A percentile compares a stretch with the other conserved stretches of the same genome.
phyloP scores from a whole-genome alignment of 2,113 vertebrate genomes.

The Erpornis zantholeuca region DNA sequence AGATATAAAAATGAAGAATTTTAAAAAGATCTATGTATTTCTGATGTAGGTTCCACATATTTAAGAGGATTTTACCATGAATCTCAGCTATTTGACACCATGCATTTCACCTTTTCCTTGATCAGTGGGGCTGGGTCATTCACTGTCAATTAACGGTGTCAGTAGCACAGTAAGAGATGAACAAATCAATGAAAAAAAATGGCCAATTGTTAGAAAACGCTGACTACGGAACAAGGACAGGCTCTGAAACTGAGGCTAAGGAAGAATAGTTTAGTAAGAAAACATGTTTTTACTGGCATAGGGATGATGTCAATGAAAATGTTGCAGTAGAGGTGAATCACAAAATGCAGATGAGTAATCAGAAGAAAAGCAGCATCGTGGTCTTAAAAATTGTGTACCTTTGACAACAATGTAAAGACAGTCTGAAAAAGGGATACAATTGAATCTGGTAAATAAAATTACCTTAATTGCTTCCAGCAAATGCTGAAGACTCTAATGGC shows the following conservation, averaged over 20 bases:
- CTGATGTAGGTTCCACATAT: background rate
- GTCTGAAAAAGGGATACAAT: background rate
- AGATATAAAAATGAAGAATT: background rate
- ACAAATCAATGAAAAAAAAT: background rate
- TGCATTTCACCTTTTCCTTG: background rate
- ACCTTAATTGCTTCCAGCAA: background rate
- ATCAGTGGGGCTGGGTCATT: background rate
- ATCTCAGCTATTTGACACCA: background rate
- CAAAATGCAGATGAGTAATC: constrained; percentile 57
- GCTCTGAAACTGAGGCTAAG: background rate
- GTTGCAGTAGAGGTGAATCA: constrained; percentile 55
- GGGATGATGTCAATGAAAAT: constrained; percentile 57
- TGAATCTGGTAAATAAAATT: background rate
- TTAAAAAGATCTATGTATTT: background rate
- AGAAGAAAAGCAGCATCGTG: background rate
- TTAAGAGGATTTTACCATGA: background rate
- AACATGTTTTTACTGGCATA: constrained; percentile 55
- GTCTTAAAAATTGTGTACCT: background rate
- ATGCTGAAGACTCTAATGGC: background rate
- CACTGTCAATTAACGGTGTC: background rate
- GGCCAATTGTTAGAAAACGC: background rate
- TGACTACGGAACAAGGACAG: background rate
- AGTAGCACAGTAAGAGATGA: background rate
- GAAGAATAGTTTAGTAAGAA: background rate
- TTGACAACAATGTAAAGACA: background rate